phyloP scores from a whole-genome alignment of 2,888 invertebrate species.

The Neoascia interrupta region DNA sequence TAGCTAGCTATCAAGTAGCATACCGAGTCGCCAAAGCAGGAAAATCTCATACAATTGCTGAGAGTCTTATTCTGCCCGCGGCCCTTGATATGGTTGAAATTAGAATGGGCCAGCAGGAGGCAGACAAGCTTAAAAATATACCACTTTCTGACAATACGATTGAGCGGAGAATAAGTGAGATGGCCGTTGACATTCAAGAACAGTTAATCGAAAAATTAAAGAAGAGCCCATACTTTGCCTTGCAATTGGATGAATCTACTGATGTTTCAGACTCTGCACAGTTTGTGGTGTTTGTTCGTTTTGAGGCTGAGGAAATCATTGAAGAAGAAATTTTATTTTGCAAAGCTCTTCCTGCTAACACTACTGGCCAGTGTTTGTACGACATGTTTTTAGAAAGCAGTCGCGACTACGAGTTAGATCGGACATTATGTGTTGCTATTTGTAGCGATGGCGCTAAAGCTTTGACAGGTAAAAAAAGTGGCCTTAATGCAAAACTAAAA shows the following conservation, averaged over 20 bases:
- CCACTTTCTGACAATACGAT: constrained; percentile 18
- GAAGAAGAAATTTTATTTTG: constrained; percentile 10
- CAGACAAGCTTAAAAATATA: constrained; percentile 10
- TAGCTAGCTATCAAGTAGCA: constrained; percentile 26
- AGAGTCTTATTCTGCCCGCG: constrained; percentile 11
- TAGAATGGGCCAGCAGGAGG: constrained; percentile 4
- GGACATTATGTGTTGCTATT: too few species aligned
- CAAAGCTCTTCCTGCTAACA: constrained; percentile 4
- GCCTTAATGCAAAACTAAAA: too few species aligned
- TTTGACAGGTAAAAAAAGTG: too few species aligned
- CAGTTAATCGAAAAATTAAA: constrained; percentile 6
- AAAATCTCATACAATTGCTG: constrained; percentile 13
- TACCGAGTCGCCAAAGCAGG: constrained; percentile 15
- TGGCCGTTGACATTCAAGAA: constrained; percentile 5
- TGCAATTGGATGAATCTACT: neutral
- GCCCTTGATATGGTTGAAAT: constrained; percentile 11
- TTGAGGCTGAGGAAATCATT: constrained; percentile 5
- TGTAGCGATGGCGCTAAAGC: too few species aligned
- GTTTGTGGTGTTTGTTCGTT: constrained; percentile 9
- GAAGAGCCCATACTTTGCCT: neutral
- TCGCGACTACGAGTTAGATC: too few species aligned
- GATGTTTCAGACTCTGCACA: constrained; percentile 9
- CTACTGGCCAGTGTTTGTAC: constrained; percentile 17
- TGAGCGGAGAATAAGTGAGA: constrained; percentile 13
- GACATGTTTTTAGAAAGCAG: constrained; percentile 4